Evolutionary conservation across 2,888 invertebrate species (phyloP), one percentile per base, ranked within the genome.

Genomic region (Clostera curtula): DNA sequence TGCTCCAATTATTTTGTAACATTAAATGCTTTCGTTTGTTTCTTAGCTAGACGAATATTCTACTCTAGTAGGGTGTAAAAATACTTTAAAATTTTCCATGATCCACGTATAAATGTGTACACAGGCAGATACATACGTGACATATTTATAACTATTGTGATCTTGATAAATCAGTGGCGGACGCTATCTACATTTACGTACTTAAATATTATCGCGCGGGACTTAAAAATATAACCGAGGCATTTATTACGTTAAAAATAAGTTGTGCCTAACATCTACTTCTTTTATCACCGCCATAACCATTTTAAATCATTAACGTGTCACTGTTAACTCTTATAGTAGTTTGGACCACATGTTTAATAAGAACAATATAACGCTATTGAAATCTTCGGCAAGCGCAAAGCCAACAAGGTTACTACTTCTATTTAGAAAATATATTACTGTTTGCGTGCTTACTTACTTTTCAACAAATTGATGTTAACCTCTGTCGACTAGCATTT

Each of bases 111-210:
- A 40, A 44, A 36, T 47, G 36, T 49, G 36, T 45, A 40, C 33
- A 26, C 28, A 45, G 44, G 46, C 56, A 55, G 54, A 34, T 48
- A 58, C 42, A 43, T 59, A 60, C 64, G 56, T 68, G 73, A 75
- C 60, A 66, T 55, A 69, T 74, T 71, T 72, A 71, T 62, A 58
- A 65, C 53, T 60, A 62, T 51, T 51, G 52, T 63, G 57, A 60
- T 71, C 64, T 56, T 65, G 64, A 67, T 69, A 67, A 63, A 72
- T 67, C 65, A 63, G 62, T 56, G 34, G 43, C 30, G 34, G 45
- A 43, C 53, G 44, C 49, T 73, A 75, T 74, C 72, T 67, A 62
- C 55, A 61, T 64, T 56, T 62, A 62, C 60, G 45, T 51, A 47
- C 37, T 40, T 40, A 43, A 18, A n/a, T 14, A 34, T 36, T 38